These are phyloP conservation scores for Lordiphosa stackelbergi DNA, from an alignment of 1,140 invertebrate species.

Conservation along the genomic window DNA sequence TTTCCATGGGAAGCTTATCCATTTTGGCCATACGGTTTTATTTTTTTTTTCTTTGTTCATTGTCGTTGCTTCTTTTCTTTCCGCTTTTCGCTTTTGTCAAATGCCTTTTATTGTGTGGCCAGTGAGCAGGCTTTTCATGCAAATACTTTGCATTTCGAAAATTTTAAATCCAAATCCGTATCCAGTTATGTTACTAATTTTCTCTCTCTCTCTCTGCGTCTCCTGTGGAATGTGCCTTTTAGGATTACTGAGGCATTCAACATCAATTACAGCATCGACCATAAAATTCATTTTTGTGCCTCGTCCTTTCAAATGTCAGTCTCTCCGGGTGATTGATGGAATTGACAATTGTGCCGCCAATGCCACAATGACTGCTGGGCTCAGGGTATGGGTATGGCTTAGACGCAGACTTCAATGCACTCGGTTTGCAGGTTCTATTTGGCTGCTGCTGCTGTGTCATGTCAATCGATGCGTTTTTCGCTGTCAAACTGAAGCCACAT, in stretches of 20 bases:
- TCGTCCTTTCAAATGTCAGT: slow-evolving; percentile 50
- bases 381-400: slow-evolving; percentile 4
- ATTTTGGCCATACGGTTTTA: slow-evolving; percentile 69
- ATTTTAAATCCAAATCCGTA: slow-evolving; percentile 47
- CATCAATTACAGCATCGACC: slow-evolving; percentile 50
- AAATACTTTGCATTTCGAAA: slow-evolving; percentile 66
- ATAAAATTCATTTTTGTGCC: slow-evolving; percentile 32
- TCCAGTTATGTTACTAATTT: slow-evolving; percentile 64
- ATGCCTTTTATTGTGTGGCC: slow-evolving; percentile 35
- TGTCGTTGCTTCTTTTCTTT: slow-evolving; percentile 45
- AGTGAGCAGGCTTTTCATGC: slow-evolving; percentile 35
- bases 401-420: slow-evolving; percentile 5
- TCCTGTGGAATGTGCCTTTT: slow-evolving; percentile 7
- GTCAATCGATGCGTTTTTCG: slow-evolving; percentile 45
- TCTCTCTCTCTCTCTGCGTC: slow-evolving; percentile 3
- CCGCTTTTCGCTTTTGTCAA: slow-evolving; percentile 53
- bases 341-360: slow-evolving; percentile 60
- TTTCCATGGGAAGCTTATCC: slow-evolving; percentile 64
- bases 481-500: slow-evolving; percentile 53
- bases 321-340: slow-evolving; percentile 54
- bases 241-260: slow-evolving; percentile 15
- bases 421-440: neutral
- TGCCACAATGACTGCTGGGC: slow-evolving; percentile 15
- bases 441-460: slow-evolving; percentile 23
- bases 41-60: slow-evolving; percentile 35